A percentile compares a stretch with the other conserved stretches of the same genome.
Evolutionary conservation across 2,888 invertebrate species (phyloP).

Genomic region (Pardosa pseudoannulata): DNA sequence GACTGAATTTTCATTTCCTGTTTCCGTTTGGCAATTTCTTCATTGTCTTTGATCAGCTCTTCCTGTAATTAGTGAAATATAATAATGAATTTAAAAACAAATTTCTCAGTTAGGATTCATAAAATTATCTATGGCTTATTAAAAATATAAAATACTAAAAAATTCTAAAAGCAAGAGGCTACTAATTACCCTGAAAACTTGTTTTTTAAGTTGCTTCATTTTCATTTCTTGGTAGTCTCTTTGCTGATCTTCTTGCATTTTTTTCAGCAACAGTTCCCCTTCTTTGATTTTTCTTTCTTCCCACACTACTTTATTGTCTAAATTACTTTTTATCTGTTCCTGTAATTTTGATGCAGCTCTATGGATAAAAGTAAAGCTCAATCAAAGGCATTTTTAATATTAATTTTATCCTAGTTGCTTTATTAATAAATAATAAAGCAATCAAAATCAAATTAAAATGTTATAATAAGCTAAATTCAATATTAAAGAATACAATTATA

Average conservation of each 20-base stretch:
- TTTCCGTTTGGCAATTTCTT: conserved; percentile 39
- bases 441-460: too few species aligned
- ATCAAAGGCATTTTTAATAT: too few species aligned
- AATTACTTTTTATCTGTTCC: conserved; percentile 58
- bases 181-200: conserved; percentile 30
- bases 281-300: conserved; percentile 60
- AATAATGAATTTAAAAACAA: too few species aligned
- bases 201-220: conserved; percentile 27
- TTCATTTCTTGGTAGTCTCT: conserved; percentile 56
- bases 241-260: conserved; percentile 52
- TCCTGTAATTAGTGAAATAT: conserved; percentile 22
- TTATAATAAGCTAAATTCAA: too few species aligned
- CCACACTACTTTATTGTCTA: conserved; percentile 34
- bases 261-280: conserved; percentile 45
- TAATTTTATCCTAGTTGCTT: too few species aligned
- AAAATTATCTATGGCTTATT: not conserved
- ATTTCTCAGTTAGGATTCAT: too few species aligned
- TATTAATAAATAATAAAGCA: too few species aligned
- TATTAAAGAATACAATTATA: too few species aligned
- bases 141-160: not conserved
- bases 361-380: too few species aligned
- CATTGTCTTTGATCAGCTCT: conserved; percentile 46
- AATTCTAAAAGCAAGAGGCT: too few species aligned
- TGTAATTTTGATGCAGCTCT: conserved; percentile 51
- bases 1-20: conserved; percentile 35